These are phyloP conservation scores for Ennomos quercinarius DNA, from an alignment of 2,888 invertebrate genomes.

Conservation along the genomic window DNA sequence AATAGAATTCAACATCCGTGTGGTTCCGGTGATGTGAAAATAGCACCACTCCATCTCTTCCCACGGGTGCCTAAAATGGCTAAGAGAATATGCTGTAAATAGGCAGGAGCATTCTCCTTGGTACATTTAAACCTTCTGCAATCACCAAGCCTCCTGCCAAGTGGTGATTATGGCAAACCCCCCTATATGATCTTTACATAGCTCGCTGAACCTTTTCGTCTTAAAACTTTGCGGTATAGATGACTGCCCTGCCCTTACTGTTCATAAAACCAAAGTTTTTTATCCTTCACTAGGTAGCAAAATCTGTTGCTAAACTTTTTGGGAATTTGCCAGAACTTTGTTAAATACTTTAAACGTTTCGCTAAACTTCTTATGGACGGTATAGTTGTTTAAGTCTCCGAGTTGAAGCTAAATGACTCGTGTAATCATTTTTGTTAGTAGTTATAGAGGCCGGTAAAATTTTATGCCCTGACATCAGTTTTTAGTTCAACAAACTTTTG, in stretches of 20 bases:
- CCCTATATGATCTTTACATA: too few species aligned
- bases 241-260: constrained; percentile 5
- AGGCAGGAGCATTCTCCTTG: too few species aligned
- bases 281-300: constrained; percentile 20
- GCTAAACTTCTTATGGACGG: constrained; percentile 21
- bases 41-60: too few species aligned
- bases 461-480: constrained; percentile 26
- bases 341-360: constrained; percentile 32
- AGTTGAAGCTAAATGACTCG: constrained; percentile 24
- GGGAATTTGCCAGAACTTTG: constrained; percentile 24
- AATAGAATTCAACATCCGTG: too few species aligned
- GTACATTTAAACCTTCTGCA: too few species aligned
- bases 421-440: constrained; percentile 27
- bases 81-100: too few species aligned
- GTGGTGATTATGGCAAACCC: too few species aligned
- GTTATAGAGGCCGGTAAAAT: constrained; percentile 18
- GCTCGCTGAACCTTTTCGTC: too few species aligned
- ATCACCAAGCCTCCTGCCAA: too few species aligned
- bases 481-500: constrained; percentile 7
- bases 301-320: constrained; percentile 31
- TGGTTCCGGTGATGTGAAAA: too few species aligned
- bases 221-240: too few species aligned
- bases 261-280: constrained; percentile 6
- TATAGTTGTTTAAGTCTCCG: constrained; percentile 22
- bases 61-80: too few species aligned